These are phyloP conservation scores for Teleopsis dalmanni DNA, from an alignment of 1,140 invertebrate species.

Conservation along the genomic window DNA sequence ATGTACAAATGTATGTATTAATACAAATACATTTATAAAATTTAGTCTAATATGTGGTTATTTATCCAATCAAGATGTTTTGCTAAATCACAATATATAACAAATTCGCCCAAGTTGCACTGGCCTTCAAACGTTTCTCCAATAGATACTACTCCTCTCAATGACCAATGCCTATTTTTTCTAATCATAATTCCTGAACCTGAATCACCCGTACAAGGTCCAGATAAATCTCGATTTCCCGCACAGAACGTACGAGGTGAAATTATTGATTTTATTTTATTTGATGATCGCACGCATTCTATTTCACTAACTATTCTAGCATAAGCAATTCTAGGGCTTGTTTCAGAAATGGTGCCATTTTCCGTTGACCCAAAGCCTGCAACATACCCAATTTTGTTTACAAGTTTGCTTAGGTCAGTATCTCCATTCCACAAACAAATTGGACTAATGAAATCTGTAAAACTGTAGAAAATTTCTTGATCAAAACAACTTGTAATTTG, in stretches of 20 bases:
- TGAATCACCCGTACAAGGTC: constrained; percentile 42
- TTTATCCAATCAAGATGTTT: constrained; percentile 10
- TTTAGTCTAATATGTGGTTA: too few species aligned
- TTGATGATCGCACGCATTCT: constrained; percentile 19
- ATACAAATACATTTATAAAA: too few species aligned
- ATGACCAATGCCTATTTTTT: constrained; percentile 26
- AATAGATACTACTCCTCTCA: constrained; percentile 36
- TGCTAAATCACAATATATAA: constrained; percentile 13
- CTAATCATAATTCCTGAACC: constrained; percentile 39
- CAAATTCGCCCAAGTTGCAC: constrained; percentile 9
- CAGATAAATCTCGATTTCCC: constrained; percentile 34
- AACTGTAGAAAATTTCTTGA: constrained; percentile 7
- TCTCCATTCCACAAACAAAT: constrained; percentile 32
- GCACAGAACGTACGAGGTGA: constrained; percentile 39
- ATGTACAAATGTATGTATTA: too few species aligned
- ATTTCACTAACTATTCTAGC: constrained; percentile 21
- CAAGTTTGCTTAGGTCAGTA: constrained; percentile 5
- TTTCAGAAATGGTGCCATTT: constrained; percentile 11
- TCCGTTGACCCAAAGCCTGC: constrained; percentile 36
- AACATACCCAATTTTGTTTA: constrained; percentile 18
- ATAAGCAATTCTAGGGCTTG: constrained; percentile 16
- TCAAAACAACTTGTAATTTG: neutral
- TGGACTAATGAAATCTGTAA: constrained; percentile 23
- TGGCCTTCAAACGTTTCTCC: constrained; percentile 14
- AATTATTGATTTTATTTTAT: constrained; percentile 12